Evolutionary conservation across 2,113 vertebrate genomes (phyloP).

Genomic region (Zingel zingel): DNA sequence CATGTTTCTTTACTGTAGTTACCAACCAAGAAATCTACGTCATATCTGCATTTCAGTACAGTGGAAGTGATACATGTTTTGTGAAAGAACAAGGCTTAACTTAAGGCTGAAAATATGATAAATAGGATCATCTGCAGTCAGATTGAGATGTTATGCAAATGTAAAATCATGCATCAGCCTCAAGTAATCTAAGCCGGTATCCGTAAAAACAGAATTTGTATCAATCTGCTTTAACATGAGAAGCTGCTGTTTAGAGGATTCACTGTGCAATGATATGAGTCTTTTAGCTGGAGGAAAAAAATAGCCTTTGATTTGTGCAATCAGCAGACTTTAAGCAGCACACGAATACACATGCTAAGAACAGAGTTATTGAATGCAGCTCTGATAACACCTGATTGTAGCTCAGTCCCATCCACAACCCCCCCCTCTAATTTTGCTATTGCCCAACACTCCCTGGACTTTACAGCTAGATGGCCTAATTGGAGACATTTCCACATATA

Average conservation of each 20-base stretch:
- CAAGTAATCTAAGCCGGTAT: not conserved
- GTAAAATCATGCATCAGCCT: not conserved
- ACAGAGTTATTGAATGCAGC: slow-evolving; percentile 48
- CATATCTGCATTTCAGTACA: slow-evolving; percentile 6
- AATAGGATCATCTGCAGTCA: slow-evolving; percentile 17
- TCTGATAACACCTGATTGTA: slow-evolving; percentile 58
- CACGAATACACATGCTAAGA: slow-evolving; percentile 14
- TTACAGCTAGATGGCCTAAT: slow-evolving; percentile 75
- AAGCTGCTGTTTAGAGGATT: slow-evolving; percentile 6
- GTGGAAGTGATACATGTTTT: slow-evolving; percentile 27
- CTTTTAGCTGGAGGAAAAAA: slow-evolving; percentile 20
- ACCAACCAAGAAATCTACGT: not conserved
- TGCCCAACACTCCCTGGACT: slow-evolving; percentile 44
- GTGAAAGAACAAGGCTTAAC: slow-evolving; percentile 7
- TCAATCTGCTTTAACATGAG: slow-evolving; percentile 16
- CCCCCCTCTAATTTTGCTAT: slow-evolving; percentile 59
- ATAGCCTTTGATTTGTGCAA: slow-evolving; percentile 47
- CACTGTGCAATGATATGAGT: not conserved
- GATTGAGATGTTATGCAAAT: slow-evolving; percentile 8
- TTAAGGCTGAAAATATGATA: slow-evolving; percentile 23
- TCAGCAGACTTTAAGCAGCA: slow-evolving; percentile 34
- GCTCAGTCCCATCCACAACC: slow-evolving; percentile 50
- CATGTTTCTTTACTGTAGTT: slow-evolving; percentile 11
- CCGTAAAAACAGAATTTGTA: slow-evolving; percentile 1
- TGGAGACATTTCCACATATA: slow-evolving; percentile 81